Base-by-base conservation (phyloP, 2,888 invertebrate species). In the Rhagonycha fulva region DNA sequence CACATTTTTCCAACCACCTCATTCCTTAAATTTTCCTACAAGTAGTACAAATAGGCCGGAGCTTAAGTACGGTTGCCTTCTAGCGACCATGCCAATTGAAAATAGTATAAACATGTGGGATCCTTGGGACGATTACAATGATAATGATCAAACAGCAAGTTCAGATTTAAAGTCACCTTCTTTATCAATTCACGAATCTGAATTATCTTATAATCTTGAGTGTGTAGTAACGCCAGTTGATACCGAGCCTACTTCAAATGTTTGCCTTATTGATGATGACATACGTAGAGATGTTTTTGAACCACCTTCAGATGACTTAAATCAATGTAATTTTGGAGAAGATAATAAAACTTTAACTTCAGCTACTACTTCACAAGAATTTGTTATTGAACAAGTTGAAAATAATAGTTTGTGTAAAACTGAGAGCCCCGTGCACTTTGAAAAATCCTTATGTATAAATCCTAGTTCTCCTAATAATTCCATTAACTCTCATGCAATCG, bases 91-190 rank as follows among this genome's bases (percentile, higher is more conserved):
- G 2, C 63, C 24, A n/a, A 24, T 66, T 26, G n/a, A 66, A 66
- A 66, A 3, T 66, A 66, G n/a, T 10, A 26, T 24, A 79, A 88
- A 88, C 80, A 89, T 90, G 82, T 88, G 87, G 87, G 95, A 95
- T 89, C 95, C 95, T 73, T 95, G 95, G 95, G 91, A 94, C 82
- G 89, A 91, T 83, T 94, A 93, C 86, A 89, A 89, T 80, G 70
- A 78, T 71, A 62, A 60, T 24, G 77, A 62, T 26, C n/a, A 28
- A 69, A 23, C 32, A 69, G 19, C n/a, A 66, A 66, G n/a, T 62
- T 62, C 3, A 62, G 19, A 24, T 66, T 24, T 12, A 66, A 66
- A 47, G n/a, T 47, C 9, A 47, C n/a, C n/a, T 47, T n/a, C n/a
- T 47, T 4, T 10, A n/a, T 7, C 47, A 47, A 47, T 47, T 47